Conservation (phyloP, 2,797 vertebrate genomes). For the Poeciliopsis gracilis region DNA sequence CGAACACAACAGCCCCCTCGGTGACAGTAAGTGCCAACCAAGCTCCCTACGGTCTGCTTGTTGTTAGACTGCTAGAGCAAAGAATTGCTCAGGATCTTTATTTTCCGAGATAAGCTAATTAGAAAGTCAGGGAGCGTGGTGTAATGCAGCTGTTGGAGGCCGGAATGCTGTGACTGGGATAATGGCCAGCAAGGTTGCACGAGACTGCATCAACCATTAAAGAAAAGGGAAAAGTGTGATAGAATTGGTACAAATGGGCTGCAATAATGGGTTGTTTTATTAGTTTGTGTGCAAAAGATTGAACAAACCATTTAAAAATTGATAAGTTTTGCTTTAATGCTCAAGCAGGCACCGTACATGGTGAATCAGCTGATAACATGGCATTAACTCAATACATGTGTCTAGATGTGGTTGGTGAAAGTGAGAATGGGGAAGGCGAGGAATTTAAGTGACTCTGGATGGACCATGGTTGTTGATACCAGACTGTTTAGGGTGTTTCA, state of each 20-base stretch:
- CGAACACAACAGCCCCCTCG: slow-evolving; percentile 65
- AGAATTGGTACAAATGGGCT: background rate
- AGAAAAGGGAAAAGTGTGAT: slow-evolving; percentile 8
- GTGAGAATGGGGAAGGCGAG: background rate
- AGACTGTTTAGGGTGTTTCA: background rate
- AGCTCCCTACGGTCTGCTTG: slow-evolving; percentile 63
- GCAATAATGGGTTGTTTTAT: slow-evolving; percentile 7
- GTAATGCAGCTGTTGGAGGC: slow-evolving; percentile 77
- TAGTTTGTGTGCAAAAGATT: background rate
- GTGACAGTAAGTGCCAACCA: slow-evolving; percentile 62
- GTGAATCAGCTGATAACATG: background rate
- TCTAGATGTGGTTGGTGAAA: background rate
- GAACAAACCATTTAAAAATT: background rate
- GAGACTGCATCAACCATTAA: slow-evolving; percentile 50
- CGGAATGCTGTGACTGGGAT: slow-evolving; percentile 40
- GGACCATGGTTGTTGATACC: background rate
- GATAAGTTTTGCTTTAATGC: background rate
- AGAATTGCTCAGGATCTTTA: slow-evolving; percentile 79
- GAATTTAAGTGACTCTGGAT: background rate
- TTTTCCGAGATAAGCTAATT: slow-evolving; percentile 77
- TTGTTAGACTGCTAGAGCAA: slow-evolving; percentile 82
- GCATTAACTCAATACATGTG: background rate
- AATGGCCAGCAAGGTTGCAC: slow-evolving; percentile 60
- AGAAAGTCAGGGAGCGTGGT: slow-evolving; percentile 77
- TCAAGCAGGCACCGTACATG: background rate